Evolutionary conservation across 2,888 invertebrate genomes (phyloP).

Genomic region (Macrophya alboannulata): DNA sequence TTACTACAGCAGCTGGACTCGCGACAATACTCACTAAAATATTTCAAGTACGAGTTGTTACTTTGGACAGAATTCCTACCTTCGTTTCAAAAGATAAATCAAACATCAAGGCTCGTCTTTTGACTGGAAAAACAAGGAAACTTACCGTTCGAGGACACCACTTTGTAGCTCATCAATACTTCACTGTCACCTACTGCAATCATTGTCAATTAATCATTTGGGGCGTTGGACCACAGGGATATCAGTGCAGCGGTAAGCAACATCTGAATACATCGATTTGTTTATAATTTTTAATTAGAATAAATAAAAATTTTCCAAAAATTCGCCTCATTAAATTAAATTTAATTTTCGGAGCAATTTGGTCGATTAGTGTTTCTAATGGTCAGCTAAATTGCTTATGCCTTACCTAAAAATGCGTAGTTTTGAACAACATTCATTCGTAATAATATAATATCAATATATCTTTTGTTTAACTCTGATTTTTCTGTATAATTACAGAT

Average conservation of each 20-base stretch:
- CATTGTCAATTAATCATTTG: slow-evolving; percentile 96
- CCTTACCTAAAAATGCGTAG: not conserved
- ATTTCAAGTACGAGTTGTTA: slow-evolving; percentile 86
- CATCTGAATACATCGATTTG: not conserved
- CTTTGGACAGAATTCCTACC: slow-evolving; percentile 89
- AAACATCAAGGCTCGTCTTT: slow-evolving; percentile 84
- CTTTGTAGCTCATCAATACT: slow-evolving; percentile 93
- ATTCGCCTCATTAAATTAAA: not conserved
- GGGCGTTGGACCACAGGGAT: slow-evolving; percentile 98
- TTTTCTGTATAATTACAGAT: slow-evolving; percentile 81
- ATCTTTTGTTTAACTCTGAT: not conserved
- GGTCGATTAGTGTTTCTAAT: no score
- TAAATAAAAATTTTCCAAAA: not conserved
- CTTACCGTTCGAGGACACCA: slow-evolving; percentile 94
- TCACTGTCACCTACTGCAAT: slow-evolving; percentile 95
- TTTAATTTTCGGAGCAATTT: no score
- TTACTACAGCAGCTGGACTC: slow-evolving; percentile 89
- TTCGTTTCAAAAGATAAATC: slow-evolving; percentile 94
- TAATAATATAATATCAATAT: not conserved
- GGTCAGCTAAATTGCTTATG: no score
- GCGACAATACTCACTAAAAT: slow-evolving; percentile 91
- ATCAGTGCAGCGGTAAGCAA: slow-evolving; percentile 93
- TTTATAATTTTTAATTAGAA: slow-evolving; percentile 42
- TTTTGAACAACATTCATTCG: not conserved
- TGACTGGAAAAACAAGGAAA: slow-evolving; percentile 87